Evolutionary conservation across 2,113 vertebrate genomes (phyloP), one percentile per base, ranked within the genome.

Genomic region (Pseudopodoces humilis): DNA sequence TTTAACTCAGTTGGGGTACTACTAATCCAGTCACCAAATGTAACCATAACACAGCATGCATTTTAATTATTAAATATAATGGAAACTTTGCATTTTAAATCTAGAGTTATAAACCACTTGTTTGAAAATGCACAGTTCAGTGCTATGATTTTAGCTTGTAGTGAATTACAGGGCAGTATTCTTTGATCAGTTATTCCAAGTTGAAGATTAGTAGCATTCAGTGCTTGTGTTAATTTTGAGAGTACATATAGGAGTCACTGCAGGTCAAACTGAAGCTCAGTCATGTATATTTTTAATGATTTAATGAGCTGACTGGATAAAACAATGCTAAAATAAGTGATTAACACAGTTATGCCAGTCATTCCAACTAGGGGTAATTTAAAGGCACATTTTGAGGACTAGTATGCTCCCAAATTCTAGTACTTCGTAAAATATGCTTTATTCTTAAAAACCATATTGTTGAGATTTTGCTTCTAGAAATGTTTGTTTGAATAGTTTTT

Each of bases 51-150:
- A 77, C 94, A 95, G 95, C 87, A 67, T 94, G 90, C 67, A 60
- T 96, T 95, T 94, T 96, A 95, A 93, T 95, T 97, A 86, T 97
- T 97, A 94, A 97, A 77, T 94, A 74, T 92, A 93, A 95, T 90
- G 80, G 78, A 97, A 95, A 94, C 55, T 92, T 94, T 83, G 90
- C 80, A 94, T 94, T 97, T 96, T 94, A 96, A 93, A 96, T 92
- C 77, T 77, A 50, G 52, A 82, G 35, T 53, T 94, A 77, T 94
- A 92, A 65, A 83, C 85, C 69, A 91, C 89, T 96, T 96, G 74
- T 97, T 92, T 93, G 72, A 88, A 89, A 96, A 88, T 74, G 52
- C 86, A 58, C 31, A 93, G 49, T 93, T 97, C 90, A 91, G 63
- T 49, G 78, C 46, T 84, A 60, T 86, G 80, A 83, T 95, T 97